Conservation (phyloP, 2,797 vertebrate species). For the Sebastes baramenuke region DNA sequence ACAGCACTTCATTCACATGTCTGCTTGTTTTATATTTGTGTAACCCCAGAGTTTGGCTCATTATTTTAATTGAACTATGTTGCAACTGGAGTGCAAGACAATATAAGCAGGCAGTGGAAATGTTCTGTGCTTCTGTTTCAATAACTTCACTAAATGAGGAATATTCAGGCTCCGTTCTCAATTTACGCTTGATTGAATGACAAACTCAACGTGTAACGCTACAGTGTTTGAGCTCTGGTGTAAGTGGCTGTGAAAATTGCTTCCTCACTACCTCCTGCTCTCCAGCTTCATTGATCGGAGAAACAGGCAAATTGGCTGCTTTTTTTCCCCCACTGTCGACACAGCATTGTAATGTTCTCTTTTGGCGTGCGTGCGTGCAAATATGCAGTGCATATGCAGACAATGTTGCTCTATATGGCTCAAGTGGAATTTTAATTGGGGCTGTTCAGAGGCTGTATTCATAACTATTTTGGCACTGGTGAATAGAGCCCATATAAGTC, state of each 20-base stretch:
- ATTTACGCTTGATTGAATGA: background rate
- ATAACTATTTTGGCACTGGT: background rate
- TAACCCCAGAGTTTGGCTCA: background rate
- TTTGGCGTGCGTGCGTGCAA: background rate
- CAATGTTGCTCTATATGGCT: constrained; percentile 10
- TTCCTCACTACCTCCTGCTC: background rate
- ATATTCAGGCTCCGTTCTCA: background rate
- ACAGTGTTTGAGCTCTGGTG: background rate
- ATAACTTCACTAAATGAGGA: no score
- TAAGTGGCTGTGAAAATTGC: background rate
- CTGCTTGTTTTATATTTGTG: background rate
- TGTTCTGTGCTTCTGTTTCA: background rate
- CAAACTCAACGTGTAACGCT: background rate
- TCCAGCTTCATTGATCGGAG: background rate
- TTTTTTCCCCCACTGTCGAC: background rate
- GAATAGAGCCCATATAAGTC: background rate
- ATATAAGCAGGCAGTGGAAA: background rate
- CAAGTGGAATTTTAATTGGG: constrained; percentile 61
- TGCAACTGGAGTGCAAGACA: background rate
- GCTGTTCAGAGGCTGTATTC: background rate
- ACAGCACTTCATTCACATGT: background rate
- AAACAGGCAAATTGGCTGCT: background rate
- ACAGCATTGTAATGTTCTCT: constrained; percentile 6
- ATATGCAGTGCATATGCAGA: constrained; percentile 18
- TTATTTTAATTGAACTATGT: background rate